These are phyloP conservation scores for Pediacus dermestoides DNA, from an alignment of 2,888 invertebrate genomes.

Conservation along the genomic window DNA sequence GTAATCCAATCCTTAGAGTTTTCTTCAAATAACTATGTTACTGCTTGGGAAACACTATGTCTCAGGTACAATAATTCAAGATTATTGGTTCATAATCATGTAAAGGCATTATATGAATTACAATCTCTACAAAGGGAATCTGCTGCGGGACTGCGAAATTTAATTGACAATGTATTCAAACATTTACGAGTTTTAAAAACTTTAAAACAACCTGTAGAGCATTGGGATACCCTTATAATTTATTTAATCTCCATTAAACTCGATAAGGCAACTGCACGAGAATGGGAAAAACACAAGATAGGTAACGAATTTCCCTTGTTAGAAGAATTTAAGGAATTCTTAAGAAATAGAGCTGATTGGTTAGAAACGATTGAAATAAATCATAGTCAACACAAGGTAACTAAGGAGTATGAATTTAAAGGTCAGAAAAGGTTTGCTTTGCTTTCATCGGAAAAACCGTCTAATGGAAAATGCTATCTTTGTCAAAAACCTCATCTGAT, in stretches of 20 bases:
- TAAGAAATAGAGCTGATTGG: conserved; percentile 3
- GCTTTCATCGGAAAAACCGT: not conserved
- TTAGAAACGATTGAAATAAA: conserved; percentile 9
- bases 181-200: conserved; percentile 17
- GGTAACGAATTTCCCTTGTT: conserved; percentile 3
- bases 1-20: conserved; percentile 17
- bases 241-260: conserved; percentile 24
- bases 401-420: too few relatives aligned
- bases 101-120: conserved; percentile 17
- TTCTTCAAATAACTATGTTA: conserved; percentile 13
- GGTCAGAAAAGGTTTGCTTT: conserved; percentile 3
- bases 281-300: conserved; percentile 22
- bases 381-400: not conserved
- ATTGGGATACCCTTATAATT: conserved; percentile 25
- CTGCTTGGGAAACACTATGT: conserved; percentile 20
- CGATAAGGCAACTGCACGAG: conserved; percentile 21
- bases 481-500: not conserved
- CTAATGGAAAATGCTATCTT: conserved; percentile 3
- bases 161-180: conserved; percentile 8
- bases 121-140: conserved; percentile 5
- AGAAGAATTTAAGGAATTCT: conserved; percentile 5
- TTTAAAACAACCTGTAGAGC: conserved; percentile 9
- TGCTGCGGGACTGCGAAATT: conserved; percentile 6
- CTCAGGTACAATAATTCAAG: conserved; percentile 16
- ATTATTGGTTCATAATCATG: conserved; percentile 15